phyloP scores from a whole-genome alignment of 2,797 vertebrate genomes.

The Melanotaenia boesemani region DNA sequence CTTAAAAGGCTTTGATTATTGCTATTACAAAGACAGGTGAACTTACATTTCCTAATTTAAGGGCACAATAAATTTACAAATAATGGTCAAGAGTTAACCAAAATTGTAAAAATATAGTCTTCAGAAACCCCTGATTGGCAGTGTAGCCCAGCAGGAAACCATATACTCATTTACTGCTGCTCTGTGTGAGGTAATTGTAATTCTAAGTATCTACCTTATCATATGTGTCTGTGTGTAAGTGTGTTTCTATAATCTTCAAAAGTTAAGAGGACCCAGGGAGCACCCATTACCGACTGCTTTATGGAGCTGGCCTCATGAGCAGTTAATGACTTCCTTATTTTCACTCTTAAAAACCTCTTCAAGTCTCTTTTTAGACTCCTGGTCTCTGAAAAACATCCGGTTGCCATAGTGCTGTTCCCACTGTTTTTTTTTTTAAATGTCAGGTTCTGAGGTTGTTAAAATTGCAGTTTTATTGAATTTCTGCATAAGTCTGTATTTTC shows the following conservation, averaged over 20 bases:
- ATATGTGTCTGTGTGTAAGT: conserved; percentile 17
- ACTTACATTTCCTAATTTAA: conserved; percentile 33
- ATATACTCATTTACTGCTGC: conserved; percentile 52
- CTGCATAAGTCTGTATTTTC: background rate
- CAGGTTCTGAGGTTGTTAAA: background rate
- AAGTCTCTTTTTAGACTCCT: conserved; percentile 56
- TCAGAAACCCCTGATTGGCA: conserved; percentile 40
- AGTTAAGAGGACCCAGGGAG: conserved; percentile 51
- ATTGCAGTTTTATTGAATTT: background rate
- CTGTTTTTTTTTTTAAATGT: background rate
- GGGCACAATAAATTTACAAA: conserved; percentile 41
- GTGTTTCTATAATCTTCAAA: conserved; percentile 58
- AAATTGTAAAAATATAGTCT: conserved; percentile 53
- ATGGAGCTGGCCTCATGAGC: conserved; percentile 61
- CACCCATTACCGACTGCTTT: conserved; percentile 68
- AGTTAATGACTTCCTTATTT: conserved; percentile 81
- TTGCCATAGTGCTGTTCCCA: conserved; percentile 20
- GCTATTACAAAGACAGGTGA: conserved; percentile 6
- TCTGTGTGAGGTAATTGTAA: conserved; percentile 71
- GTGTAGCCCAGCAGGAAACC: conserved; percentile 41
- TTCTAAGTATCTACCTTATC: conserved; percentile 59
- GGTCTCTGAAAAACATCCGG: conserved; percentile 68
- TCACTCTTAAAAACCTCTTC: conserved; percentile 57
- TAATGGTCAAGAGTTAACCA: conserved; percentile 30
- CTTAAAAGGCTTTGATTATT: conserved; percentile 2